Evolutionary conservation across 2,113 vertebrate genomes (phyloP), one percentile per base, ranked within the genome.

Genomic region (Gopherus flavomarginatus): DNA sequence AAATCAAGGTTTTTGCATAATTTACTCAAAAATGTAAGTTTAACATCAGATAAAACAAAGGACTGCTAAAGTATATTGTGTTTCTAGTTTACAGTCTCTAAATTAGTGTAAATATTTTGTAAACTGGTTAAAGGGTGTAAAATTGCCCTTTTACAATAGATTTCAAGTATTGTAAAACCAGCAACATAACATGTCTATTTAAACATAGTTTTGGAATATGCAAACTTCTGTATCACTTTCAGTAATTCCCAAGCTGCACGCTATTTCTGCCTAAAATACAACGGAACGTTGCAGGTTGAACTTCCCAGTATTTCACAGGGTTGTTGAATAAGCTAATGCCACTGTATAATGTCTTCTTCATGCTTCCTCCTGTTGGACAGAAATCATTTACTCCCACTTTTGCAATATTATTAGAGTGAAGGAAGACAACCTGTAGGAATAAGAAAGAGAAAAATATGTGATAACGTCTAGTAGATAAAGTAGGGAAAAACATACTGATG

Each of bases 251-350:
- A 1, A 99, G 98, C 14, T 99, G 99, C 77, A 99, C 98, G 0
- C 99, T 99, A 90, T 99, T 99, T 95, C 98, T 98, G 78, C 98
- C 98, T 35, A 98, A 96, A 89, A 99, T 99, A 93, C 99, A 99
- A 26, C 99, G 99, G 93, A 99, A 99, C 8, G 99, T 98, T 57
- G 98, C 98, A 0, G 99, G 99, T 96, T 99, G 99, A 50, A 99
- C 97, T 96, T 99, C 98, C 99, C 99, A 99, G 97, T 99, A 99
- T 95, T 99, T 99, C 17, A 99, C 98, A 0, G 99, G 99, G 79
- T 99, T 99, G 72, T 99, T 99, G 92, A 99, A 99, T 96, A 99
- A 98, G 87, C 99, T 99, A 97, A 99, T 99, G 79, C 99, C 99
- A 0, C 98, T 99, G 95, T 99, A 99, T 87, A 98, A 94, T 0